Conservation (phyloP, 2,888 invertebrate species). For the Leptodirus hochenwartii region DNA sequence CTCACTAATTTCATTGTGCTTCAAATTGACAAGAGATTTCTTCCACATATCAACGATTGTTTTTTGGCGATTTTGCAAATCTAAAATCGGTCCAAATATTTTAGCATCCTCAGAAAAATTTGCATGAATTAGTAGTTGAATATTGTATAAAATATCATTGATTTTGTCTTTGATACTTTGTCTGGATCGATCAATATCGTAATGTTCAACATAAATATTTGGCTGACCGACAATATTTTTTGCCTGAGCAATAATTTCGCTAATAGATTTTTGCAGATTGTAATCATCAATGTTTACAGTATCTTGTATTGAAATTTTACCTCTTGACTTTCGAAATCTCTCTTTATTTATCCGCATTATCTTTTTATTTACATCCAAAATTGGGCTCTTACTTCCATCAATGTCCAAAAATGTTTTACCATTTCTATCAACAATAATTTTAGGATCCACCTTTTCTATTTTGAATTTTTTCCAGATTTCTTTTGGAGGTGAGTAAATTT, state of each 20-base stretch:
- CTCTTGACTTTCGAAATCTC: no score
- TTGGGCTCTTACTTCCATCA: no score
- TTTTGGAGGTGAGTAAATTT: conserved; percentile 10
- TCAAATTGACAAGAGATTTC: conserved; percentile 17
- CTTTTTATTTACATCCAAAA: no score
- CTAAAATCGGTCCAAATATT: conserved; percentile 18
- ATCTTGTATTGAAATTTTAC: no score
- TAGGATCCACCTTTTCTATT: conserved; percentile 19
- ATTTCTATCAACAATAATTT: no score
- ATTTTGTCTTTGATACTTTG: conserved; percentile 20
- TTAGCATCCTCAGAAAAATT: conserved; percentile 18
- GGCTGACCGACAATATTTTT: no score
- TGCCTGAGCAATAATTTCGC: no score
- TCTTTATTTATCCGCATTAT: no score
- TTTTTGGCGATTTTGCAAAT: conserved; percentile 20
- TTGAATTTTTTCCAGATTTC: conserved; percentile 10
- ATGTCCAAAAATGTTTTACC: no score
- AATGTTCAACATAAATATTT: no score
- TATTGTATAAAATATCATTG: conserved; percentile 17
- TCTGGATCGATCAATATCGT: conserved; percentile 9
- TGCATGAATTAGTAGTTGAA: conserved; percentile 19
- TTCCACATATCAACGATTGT: conserved; percentile 22
- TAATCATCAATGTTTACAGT: no score
- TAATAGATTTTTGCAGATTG: no score
- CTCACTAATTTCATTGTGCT: conserved; percentile 16